Conservation (phyloP, 1,140 invertebrate species). For the Caerostris extrusa region DNA sequence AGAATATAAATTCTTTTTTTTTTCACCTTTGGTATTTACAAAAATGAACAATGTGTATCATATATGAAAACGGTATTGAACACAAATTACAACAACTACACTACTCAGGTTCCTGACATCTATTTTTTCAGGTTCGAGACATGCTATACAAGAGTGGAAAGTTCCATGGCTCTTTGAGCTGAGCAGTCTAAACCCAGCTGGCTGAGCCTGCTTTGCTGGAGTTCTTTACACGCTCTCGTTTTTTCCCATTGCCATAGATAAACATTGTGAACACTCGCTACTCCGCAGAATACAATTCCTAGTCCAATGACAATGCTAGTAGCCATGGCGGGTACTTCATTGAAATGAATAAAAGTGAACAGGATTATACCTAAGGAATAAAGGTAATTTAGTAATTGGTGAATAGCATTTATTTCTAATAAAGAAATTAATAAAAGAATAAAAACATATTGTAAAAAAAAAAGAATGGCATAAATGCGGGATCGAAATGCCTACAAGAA, state of each 20-base stretch:
- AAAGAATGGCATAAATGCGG: too few relatives aligned
- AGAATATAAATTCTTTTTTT: neutral
- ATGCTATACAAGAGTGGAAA: slow-evolving; percentile 78
- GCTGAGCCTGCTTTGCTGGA: slow-evolving; percentile 78
- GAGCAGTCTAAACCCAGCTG: slow-evolving; percentile 57
- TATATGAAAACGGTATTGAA: neutral
- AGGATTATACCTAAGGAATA: slow-evolving; percentile 90
- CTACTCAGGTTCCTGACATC: neutral
- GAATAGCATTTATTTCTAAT: too few relatives aligned
- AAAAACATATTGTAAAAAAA: too few relatives aligned
- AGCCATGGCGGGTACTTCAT: slow-evolving; percentile 93
- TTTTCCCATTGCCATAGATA: slow-evolving; percentile 93
- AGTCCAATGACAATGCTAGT: slow-evolving; percentile 93
- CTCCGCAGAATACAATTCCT: slow-evolving; percentile 94
- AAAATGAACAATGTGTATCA: neutral
- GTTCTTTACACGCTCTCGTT: slow-evolving; percentile 79
- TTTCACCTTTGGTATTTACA: neutral
- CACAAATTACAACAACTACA: neutral
- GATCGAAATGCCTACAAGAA: too few relatives aligned
- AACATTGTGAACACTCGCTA: slow-evolving; percentile 95
- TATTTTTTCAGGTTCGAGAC: neutral
- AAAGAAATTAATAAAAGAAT: too few relatives aligned
- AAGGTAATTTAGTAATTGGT: neutral
- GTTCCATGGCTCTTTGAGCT: slow-evolving; percentile 72
- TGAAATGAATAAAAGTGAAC: slow-evolving; percentile 95